phyloP scores from a whole-genome alignment of 2,888 invertebrate genomes.

The Elysia crispata region DNA sequence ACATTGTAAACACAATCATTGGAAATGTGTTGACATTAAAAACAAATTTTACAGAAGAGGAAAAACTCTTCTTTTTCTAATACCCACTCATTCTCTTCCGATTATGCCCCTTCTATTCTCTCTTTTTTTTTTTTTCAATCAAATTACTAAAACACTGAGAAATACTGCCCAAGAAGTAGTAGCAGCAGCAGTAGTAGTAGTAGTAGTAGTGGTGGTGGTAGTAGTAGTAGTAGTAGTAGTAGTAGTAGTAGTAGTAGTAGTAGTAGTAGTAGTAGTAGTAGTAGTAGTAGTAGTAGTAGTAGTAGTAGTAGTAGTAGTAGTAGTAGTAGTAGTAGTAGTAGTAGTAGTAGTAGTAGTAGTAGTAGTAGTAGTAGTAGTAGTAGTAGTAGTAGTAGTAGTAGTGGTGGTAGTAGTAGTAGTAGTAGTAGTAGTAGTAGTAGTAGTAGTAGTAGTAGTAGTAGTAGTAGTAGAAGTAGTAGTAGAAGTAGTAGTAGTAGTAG shows the following conservation, averaged over 20 bases:
- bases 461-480: slow-evolving; percentile 4
- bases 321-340: slow-evolving; percentile 28
- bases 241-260: slow-evolving; percentile 20
- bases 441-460: slow-evolving; percentile 9
- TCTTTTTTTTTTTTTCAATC: too few relatives aligned
- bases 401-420: slow-evolving; percentile 7
- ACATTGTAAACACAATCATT: too few relatives aligned
- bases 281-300: slow-evolving; percentile 28
- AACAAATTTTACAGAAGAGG: too few relatives aligned
- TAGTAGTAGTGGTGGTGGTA: too few relatives aligned
- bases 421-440: too few relatives aligned
- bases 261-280: slow-evolving; percentile 28
- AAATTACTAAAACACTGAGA: too few relatives aligned
- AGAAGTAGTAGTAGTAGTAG: slow-evolving; percentile 4
- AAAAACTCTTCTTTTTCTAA: too few relatives aligned
- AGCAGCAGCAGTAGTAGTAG: too few relatives aligned
- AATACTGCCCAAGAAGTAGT: too few relatives aligned
- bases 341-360: background rate
- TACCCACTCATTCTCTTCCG: too few relatives aligned
- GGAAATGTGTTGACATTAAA: too few relatives aligned
- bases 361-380: background rate
- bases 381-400: background rate
- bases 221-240: slow-evolving; percentile 1
- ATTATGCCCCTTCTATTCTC: too few relatives aligned
- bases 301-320: slow-evolving; percentile 28